Evolutionary conservation across 2,797 vertebrate species (phyloP).

Genomic region (Myotis planiceps): DNA sequence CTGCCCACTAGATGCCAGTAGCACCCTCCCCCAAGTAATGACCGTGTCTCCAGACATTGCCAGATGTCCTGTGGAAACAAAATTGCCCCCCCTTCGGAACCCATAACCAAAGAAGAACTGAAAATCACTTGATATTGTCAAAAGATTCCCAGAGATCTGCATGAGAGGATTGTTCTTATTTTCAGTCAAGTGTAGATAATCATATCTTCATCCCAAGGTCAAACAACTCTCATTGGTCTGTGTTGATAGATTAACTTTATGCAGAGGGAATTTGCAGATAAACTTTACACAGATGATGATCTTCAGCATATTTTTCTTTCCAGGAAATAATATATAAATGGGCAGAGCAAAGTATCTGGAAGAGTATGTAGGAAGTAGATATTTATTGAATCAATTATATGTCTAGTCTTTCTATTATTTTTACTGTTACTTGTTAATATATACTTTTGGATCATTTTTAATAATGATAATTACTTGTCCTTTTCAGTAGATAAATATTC

Average conservation of each 20-base stretch:
- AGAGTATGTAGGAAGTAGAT: not conserved
- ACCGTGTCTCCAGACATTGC: not conserved
- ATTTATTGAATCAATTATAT: conserved; percentile 15
- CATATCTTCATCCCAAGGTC: conserved; percentile 43
- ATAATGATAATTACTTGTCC: conserved; percentile 55
- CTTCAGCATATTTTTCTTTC: conserved; percentile 40
- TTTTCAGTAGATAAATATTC: conserved; percentile 63
- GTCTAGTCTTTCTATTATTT: not conserved
- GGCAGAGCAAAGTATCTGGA: not conserved
- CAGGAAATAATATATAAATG: not conserved
- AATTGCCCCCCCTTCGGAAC: not conserved
- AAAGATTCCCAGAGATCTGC: not conserved
- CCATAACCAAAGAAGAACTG: not conserved
- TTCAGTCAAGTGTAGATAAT: conserved; percentile 54
- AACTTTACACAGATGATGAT: not conserved
- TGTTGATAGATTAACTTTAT: conserved; percentile 44
- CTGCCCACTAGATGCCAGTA: not conserved
- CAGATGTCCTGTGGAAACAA: not conserved
- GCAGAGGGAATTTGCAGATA: conserved; percentile 11
- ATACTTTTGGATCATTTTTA: conserved; percentile 56
- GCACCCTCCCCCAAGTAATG: not conserved
- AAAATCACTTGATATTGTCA: not conserved
- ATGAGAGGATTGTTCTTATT: conserved; percentile 34
- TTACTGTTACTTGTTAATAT: not conserved
- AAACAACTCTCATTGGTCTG: conserved; percentile 54